Evolutionary conservation across 1,140 invertebrate genomes (phyloP).

Genomic region (Thaumetopoea pityocampa): DNA sequence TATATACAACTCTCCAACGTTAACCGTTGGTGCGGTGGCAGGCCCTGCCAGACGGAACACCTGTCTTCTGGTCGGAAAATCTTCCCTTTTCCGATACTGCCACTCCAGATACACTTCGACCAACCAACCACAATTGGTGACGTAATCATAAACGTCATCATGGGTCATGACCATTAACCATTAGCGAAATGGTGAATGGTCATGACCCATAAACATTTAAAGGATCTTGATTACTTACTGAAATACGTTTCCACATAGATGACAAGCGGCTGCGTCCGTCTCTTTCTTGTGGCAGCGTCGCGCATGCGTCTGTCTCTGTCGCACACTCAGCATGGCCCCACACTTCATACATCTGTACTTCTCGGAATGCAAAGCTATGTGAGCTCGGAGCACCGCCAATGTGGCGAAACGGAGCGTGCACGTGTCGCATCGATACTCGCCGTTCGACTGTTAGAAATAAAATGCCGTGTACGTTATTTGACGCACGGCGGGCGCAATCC

Average conservation of each 20-base stretch:
- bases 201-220: constrained; percentile 1
- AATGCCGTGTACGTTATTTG: too few relatives aligned
- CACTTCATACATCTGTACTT: constrained; percentile 29
- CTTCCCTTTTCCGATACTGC: too few relatives aligned
- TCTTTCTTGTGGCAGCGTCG: not conserved
- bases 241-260: constrained; percentile 43
- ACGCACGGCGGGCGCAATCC: too few relatives aligned
- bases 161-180: too few relatives aligned
- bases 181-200: not conserved
- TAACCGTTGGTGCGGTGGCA: too few relatives aligned
- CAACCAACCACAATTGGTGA: too few relatives aligned
- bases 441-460: constrained; percentile 47
- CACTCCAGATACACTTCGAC: too few relatives aligned
- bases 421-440: constrained; percentile 36
- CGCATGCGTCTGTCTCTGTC: constrained; percentile 20
- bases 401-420: constrained; percentile 48
- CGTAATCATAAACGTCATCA: too few relatives aligned
- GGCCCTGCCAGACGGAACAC: too few relatives aligned
- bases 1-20: too few relatives aligned
- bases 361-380: constrained; percentile 27
- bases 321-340: constrained; percentile 9
- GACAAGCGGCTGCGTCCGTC: constrained; percentile 30
- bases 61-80: too few relatives aligned
- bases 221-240: constrained; percentile 25
- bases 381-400: constrained; percentile 29